Percentiles rank a stretch among this genome's conserved stretches.
Conservation (phyloP, 2,113 vertebrate species). For the Macrotus californicus region DNA sequence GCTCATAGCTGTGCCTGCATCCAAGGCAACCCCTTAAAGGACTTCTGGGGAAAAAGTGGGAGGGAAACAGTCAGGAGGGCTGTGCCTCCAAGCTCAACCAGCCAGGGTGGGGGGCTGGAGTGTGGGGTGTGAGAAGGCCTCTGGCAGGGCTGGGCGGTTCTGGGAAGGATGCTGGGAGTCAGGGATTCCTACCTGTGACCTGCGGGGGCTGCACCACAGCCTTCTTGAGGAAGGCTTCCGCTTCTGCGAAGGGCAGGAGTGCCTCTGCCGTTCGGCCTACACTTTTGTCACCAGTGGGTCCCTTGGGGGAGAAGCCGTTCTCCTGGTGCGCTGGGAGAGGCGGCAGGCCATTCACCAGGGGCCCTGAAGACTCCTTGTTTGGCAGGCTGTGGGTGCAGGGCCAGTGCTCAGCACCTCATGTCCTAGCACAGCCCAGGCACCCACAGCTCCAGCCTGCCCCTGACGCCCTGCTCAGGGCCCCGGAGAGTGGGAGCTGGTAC, state of each 20-base stretch:
- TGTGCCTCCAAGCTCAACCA: not conserved
- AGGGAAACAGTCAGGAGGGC: not conserved
- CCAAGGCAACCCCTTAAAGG: conserved; percentile 72
- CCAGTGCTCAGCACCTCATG: not conserved
- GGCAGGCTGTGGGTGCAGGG: conserved; percentile 74
- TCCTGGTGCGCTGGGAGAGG: conserved; percentile 82
- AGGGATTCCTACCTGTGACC: conserved; percentile 86
- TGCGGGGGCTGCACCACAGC: conserved; percentile 89
- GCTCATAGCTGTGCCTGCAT: conserved; percentile 48
- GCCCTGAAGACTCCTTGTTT: conserved; percentile 62
- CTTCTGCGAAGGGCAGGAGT: conserved; percentile 88
- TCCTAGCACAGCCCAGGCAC: not conserved
- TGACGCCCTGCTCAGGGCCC: not conserved
- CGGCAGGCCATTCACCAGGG: conserved; percentile 89
- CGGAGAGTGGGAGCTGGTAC: conserved; percentile 32
- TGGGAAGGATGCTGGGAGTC: not conserved
- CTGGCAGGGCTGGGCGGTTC: not conserved
- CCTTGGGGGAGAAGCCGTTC: conserved; percentile 87
- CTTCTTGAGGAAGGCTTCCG: conserved; percentile 92
- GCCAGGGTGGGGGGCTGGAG: not conserved
- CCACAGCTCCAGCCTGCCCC: not conserved
- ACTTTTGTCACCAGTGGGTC: conserved; percentile 83
- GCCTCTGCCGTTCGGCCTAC: conserved; percentile 80
- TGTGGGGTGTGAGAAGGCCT: not conserved
- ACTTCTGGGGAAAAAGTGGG: conserved; percentile 74